phyloP scores from a whole-genome alignment of 2,113 vertebrate species.

The Typhlomys cinereus region DNA sequence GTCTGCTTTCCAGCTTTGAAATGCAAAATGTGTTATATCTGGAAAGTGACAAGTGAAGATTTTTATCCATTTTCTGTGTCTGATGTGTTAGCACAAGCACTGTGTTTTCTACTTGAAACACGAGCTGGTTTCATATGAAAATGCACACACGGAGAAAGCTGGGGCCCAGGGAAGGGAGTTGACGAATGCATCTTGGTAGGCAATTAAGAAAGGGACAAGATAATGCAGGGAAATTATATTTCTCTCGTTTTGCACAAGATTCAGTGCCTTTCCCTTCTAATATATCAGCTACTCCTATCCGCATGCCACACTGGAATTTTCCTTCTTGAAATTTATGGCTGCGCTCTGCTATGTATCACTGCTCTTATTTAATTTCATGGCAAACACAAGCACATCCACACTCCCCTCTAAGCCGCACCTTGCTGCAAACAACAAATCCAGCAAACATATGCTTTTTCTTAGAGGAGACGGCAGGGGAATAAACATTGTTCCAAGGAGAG shows the following conservation, averaged over 20 bases:
- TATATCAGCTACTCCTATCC: slow-evolving; percentile 66
- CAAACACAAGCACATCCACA: slow-evolving; percentile 59
- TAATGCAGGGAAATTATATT: slow-evolving; percentile 78
- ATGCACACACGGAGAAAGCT: slow-evolving; percentile 47
- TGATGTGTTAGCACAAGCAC: slow-evolving; percentile 71
- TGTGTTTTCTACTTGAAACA: slow-evolving; percentile 74
- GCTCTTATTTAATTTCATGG: slow-evolving; percentile 80
- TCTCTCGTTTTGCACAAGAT: slow-evolving; percentile 73
- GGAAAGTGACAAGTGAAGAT: slow-evolving; percentile 74
- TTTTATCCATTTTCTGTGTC: slow-evolving; percentile 78
- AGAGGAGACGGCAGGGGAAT: slow-evolving; percentile 52
- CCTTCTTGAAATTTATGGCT: slow-evolving; percentile 73
- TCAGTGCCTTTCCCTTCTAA: slow-evolving; percentile 71
- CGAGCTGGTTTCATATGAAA: slow-evolving; percentile 70
- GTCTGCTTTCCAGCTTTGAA: slow-evolving; percentile 51
- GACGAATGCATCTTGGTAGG: slow-evolving; percentile 76
- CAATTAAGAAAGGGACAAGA: slow-evolving; percentile 82
- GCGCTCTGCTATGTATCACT: slow-evolving; percentile 73
- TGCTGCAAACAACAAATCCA: slow-evolving; percentile 71
- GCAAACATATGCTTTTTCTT: slow-evolving; percentile 68
- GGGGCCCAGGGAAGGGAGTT: slow-evolving; percentile 35
- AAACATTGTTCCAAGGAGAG: slow-evolving; percentile 32
- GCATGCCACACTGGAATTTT: slow-evolving; percentile 75
- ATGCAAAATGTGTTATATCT: slow-evolving; percentile 70
- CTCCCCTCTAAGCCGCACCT: slow-evolving; percentile 67